Percentiles rank a stretch among this genome's conserved stretches.
These are phyloP conservation scores for Strix uralensis DNA, from an alignment of 2,113 vertebrate species.

Conservation along the genomic window DNA sequence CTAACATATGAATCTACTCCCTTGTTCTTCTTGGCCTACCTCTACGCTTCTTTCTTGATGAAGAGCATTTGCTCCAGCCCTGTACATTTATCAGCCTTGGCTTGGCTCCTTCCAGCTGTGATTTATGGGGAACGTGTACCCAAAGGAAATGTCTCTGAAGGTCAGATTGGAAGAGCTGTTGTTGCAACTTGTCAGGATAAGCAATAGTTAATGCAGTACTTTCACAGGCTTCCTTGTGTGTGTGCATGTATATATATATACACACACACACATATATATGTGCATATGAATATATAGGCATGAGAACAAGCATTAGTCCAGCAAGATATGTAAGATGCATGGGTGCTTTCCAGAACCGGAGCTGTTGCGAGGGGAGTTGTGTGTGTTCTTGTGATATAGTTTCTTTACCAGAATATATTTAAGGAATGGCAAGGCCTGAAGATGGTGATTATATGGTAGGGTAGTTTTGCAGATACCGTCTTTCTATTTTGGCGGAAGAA, in stretches of 20 bases:
- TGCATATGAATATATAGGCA: no score
- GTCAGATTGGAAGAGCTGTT: not conserved
- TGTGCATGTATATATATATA: accelerated
- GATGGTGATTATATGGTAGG: not conserved
- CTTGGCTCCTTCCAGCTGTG: not conserved
- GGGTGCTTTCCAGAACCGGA: not conserved
- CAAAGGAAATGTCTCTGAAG: not conserved
- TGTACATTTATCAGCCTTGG: not conserved
- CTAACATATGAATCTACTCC: not conserved
- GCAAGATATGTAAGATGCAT: no score
- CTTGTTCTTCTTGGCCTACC: not conserved
- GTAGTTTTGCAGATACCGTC: not conserved
- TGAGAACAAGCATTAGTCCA: not conserved
- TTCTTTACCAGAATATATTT: not conserved
- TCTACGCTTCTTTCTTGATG: not conserved
- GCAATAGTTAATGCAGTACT: not conserved
- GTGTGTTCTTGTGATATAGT: not conserved
- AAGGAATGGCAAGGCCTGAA: not conserved
- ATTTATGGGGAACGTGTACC: not conserved
- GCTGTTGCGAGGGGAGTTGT: not conserved
- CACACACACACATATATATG: not conserved
- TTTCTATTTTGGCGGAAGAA: not conserved
- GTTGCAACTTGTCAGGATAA: not conserved
- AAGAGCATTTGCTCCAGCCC: not conserved
- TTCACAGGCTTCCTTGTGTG: not conserved